Evolutionary conservation across 2,888 invertebrate species (phyloP), one percentile per base, ranked within the genome.

Genomic region (Ferdinandea cuprea): DNA sequence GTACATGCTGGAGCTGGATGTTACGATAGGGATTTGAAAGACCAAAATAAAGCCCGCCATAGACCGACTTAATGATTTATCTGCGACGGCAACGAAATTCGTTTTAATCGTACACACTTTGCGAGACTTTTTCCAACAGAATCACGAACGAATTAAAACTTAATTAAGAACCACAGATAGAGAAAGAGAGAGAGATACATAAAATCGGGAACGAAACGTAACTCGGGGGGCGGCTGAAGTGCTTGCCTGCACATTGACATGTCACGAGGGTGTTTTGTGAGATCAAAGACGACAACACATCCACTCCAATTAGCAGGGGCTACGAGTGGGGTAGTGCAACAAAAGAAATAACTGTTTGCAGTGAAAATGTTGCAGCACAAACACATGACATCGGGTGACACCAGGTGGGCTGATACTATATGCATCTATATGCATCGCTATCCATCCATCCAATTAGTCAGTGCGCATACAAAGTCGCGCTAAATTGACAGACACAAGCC

Each of bases 271-370:
- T 73, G 42, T 69, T 74, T 61, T 28, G n/a, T n/a, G 59, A 48
- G 52, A 76, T 76, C 80, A 81, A 76, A 76, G 80, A 65, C 65
- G 69, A 81, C 56, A 76, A 46, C 63, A 76, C 30, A 76, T 81
- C 69, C 80, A 81, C 80, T 81, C 76, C 80, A 81, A 81, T 81
- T 81, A 81, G 80, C 71, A 76, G 46, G 76, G 46, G 76, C 65
- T 81, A 71, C 69, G 37, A 46, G 54, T 52, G 19, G 17, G 19
- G 11, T 9, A 11, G 28, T 58, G 40, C 46, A 74, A 74, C 65
- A 65, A 74, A 74, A 35, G 58, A n/a, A 63, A 56, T 2, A 13
- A 42, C n/a, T 19, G 30, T 25, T 58, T 58, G 35, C 37, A 37
- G 25, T 59, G 69, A n/a, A 32, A 32, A n/a, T 11, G 32, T 17